These are phyloP conservation scores for Barypeithes pellucidus DNA, from an alignment of 2,888 invertebrate species.

Conservation along the genomic window DNA sequence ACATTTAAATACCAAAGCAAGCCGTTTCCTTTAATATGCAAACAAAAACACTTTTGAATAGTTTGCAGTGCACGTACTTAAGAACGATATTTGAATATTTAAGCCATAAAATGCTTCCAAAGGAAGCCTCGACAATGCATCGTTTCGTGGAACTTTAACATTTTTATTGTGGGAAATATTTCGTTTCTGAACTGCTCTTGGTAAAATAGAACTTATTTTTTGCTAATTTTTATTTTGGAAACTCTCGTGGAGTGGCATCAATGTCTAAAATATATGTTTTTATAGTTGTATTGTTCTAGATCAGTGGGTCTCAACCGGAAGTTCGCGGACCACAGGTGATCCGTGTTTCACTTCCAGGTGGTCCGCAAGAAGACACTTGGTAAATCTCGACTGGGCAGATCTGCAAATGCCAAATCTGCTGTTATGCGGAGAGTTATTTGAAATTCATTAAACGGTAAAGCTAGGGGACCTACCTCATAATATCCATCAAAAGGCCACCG, in stretches of 20 bases:
- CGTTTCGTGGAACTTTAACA: slow-evolving; percentile 15
- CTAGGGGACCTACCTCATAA: too few species aligned
- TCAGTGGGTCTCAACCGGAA: too few species aligned
- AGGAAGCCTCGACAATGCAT: slow-evolving; percentile 23
- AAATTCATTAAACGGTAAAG: too few species aligned
- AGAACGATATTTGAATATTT: slow-evolving; percentile 32
- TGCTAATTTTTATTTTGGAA: neutral
- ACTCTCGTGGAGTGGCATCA: neutral
- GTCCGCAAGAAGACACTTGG: too few species aligned
- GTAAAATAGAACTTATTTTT: slow-evolving; percentile 11
- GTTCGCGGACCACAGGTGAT: too few species aligned
- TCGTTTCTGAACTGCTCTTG: slow-evolving; percentile 5
- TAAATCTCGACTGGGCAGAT: too few species aligned
- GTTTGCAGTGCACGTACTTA: slow-evolving; percentile 27
- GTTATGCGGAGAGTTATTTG: too few species aligned
- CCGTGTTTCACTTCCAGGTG: too few species aligned
- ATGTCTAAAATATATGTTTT: neutral
- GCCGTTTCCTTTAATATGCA: slow-evolving; percentile 28
- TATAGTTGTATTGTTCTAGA: too few species aligned
- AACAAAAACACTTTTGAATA: slow-evolving; percentile 31
- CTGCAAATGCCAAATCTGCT: too few species aligned
- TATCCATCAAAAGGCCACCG: too few species aligned
- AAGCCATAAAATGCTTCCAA: slow-evolving; percentile 20
- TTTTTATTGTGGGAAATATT: slow-evolving; percentile 20
- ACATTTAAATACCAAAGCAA: slow-evolving; percentile 28